phyloP scores from a whole-genome alignment of 1,140 invertebrate species.

The Xylocopa sonorina region DNA sequence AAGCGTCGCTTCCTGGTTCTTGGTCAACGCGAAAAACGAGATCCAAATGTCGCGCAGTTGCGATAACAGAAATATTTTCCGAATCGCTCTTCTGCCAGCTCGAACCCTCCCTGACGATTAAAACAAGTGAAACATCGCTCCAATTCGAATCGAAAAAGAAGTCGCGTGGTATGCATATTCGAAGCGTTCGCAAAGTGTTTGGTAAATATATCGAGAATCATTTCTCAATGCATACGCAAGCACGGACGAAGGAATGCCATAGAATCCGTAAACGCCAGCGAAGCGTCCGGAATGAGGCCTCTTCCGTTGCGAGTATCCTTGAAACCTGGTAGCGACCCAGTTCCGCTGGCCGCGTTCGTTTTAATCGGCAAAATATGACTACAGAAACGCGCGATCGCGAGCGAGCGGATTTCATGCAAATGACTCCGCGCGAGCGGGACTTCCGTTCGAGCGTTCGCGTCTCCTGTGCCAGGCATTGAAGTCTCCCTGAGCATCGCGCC shows the following conservation, averaged over 20 bases:
- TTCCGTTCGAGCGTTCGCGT: neutral
- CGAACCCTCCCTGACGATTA: too few species aligned
- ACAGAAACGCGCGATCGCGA: conserved; percentile 2
- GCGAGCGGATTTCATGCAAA: conserved; percentile 28
- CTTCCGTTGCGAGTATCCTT: neutral
- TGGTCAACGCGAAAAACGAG: conserved; percentile 51
- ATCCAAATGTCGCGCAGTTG: conserved; percentile 3
- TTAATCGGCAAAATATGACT: conserved; percentile 21
- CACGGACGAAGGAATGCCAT: neutral
- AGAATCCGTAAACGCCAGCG: too few species aligned
- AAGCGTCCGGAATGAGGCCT: neutral
- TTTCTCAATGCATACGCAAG: neutral
- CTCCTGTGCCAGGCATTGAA: neutral
- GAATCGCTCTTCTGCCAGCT: too few species aligned
- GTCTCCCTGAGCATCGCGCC: neutral
- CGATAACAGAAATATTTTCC: neutral
- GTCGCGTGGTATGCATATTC: too few species aligned
- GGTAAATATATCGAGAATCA: neutral
- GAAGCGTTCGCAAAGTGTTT: too few species aligned
- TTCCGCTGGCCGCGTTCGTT: neutral
- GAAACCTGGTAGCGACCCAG: conserved; percentile 15
- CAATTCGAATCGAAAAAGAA: too few species aligned
- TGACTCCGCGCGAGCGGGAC: neutral
- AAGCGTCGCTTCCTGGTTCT: conserved; percentile 66
- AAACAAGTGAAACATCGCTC: too few species aligned